A percentile compares a stretch with the other conserved stretches of the same genome.
Evolutionary conservation across 2,888 invertebrate genomes (phyloP).

Genomic region (Pterobdella sp.): DNA sequence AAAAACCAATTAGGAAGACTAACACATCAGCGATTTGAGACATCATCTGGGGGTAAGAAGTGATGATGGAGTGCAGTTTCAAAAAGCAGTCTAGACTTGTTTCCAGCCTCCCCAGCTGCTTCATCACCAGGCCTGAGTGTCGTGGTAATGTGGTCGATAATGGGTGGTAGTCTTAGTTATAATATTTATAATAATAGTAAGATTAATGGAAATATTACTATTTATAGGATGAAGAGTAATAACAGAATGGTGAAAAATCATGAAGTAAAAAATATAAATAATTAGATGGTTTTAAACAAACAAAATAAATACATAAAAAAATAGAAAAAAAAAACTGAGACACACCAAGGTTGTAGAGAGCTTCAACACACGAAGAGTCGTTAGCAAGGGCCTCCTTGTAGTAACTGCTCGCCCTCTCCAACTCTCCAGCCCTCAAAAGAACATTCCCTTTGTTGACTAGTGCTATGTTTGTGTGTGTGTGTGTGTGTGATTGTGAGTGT

Average conservation of each 20-base stretch:
- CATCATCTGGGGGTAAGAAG: slow-evolving; percentile 63
- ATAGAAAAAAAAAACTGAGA: too few species aligned
- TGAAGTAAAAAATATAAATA: not conserved
- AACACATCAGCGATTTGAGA: slow-evolving; percentile 40
- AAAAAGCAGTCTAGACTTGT: slow-evolving; percentile 72
- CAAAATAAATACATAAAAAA: not conserved
- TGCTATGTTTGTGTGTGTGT: slow-evolving; percentile 52
- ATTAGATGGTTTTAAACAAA: too few species aligned
- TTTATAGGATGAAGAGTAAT: not conserved
- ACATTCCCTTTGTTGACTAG: slow-evolving; percentile 78
- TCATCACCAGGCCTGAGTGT: slow-evolving; percentile 52
- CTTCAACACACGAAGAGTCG: slow-evolving; percentile 74
- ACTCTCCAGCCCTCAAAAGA: slow-evolving; percentile 63
- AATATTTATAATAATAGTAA: not conserved
- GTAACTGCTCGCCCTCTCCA: slow-evolving; percentile 64
- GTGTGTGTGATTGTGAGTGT: not conserved
- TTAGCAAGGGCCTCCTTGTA: slow-evolving; percentile 69
- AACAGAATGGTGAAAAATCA: not conserved
- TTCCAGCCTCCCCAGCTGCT: slow-evolving; percentile 63
- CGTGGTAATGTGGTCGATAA: not conserved
- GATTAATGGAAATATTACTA: not conserved
- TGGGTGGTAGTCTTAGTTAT: too few species aligned
- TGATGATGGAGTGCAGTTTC: slow-evolving; percentile 65
- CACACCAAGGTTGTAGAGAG: slow-evolving; percentile 69
- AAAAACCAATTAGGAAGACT: too few species aligned